These are phyloP conservation scores for Diprion similis DNA, from an alignment of 1,140 invertebrate species.

Conservation along the genomic window DNA sequence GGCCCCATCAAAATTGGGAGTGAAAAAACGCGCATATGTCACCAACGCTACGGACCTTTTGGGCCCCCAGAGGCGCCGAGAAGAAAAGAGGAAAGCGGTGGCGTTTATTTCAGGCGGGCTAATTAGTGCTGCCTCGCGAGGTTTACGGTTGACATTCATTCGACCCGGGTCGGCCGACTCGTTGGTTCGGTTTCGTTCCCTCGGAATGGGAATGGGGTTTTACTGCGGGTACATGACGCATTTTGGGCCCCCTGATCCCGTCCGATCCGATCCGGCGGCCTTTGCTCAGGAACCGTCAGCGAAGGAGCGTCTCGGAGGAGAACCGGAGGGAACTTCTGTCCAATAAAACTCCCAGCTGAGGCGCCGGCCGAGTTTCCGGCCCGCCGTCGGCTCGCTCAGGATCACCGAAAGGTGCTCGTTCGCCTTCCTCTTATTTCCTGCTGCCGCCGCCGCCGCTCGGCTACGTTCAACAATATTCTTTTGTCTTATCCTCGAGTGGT, in stretches of 20 bases:
- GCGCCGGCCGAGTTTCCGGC: slow-evolving; percentile 20
- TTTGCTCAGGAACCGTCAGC: slow-evolving; percentile 10
- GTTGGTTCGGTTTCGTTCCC: neutral
- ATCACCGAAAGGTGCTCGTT: too few relatives aligned
- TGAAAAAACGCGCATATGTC: slow-evolving; percentile 27
- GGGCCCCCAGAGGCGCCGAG: neutral
- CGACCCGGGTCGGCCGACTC: neutral
- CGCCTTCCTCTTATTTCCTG: too few relatives aligned
- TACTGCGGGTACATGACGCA: too few relatives aligned
- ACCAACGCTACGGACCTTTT: slow-evolving; percentile 24
- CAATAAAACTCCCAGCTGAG: slow-evolving; percentile 17
- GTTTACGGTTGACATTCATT: slow-evolving; percentile 58
- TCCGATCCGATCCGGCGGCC: slow-evolving; percentile 6
- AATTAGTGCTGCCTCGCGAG: slow-evolving; percentile 62
- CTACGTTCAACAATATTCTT: slow-evolving; percentile 40
- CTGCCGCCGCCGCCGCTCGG: too few relatives aligned
- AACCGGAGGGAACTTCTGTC: too few relatives aligned
- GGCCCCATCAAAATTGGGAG: neutral
- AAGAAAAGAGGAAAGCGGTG: slow-evolving; percentile 29
- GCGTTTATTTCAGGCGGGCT: slow-evolving; percentile 62
- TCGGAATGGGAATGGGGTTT: neutral
- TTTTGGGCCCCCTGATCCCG: too few relatives aligned
- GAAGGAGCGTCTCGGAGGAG: neutral
- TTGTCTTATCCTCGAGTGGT: slow-evolving; percentile 44
- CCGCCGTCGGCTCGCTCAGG: slow-evolving; percentile 20